Evolutionary conservation across 2,113 vertebrate genomes (phyloP), one percentile per base, ranked within the genome.

Genomic region (Strix uralensis): DNA sequence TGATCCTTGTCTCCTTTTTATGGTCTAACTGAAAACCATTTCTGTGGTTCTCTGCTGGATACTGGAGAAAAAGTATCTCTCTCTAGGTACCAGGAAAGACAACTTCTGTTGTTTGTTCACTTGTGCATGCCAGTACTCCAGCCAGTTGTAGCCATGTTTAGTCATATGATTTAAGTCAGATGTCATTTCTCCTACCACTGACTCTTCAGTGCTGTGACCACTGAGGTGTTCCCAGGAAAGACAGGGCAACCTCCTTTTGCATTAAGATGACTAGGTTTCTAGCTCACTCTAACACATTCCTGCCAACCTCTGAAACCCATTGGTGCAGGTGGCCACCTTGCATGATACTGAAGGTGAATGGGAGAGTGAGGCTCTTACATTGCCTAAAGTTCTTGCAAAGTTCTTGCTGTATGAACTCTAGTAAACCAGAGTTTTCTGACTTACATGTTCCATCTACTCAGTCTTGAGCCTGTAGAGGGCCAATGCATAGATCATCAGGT

Each of bases 401-500:
- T 23, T 88, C 38, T 20, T 74, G 9, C 44, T 83, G 5, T 27
- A 20, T 38, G 23, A 65, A 27, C 16, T 46, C 14, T 3, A 13
- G 25, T 40, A 42, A 81, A 29, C 7, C 13, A 69, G 30, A 44
- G 10, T 67, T 71, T 88, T 65, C 61, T 82, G 51, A 34, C 22
- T 73, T n/a, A 15, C 3, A 10, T 51, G 2, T 42, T 72, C 14
- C 25, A 14, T 32, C n/a, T 81, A 26, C 32, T 86, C 36, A 69
- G 32, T 34, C 12, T 51, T 84, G 15, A 87, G 42, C 18, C 49
- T 57, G 13, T 77, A 46, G 44, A 69, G 15, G 15, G 6, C 10
- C 40, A 69, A 0, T 22, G 42, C 38, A 14, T 8, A 77, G 40
- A 65, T 17, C 17, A 23, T 42, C 0, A 1, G 8, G 9, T 66